These are phyloP conservation scores for Fragum whitleyi DNA, from an alignment of 2,888 invertebrate species.

Conservation along the genomic window DNA sequence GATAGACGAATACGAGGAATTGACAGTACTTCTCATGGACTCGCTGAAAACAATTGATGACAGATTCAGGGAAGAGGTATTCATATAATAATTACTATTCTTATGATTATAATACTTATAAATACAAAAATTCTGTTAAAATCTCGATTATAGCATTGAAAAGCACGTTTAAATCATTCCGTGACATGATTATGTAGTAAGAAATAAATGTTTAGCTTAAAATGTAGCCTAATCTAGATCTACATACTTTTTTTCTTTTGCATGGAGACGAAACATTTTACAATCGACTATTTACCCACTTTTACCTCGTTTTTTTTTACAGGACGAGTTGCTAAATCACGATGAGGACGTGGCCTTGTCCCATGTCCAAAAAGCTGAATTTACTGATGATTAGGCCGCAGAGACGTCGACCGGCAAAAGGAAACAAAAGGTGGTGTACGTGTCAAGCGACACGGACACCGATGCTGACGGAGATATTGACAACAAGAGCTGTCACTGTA, in stretches of 20 bases:
- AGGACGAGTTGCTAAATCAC: neutral
- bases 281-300: neutral
- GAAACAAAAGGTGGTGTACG: too few species aligned
- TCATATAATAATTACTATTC: neutral
- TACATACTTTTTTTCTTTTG: slow-evolving; percentile 1
- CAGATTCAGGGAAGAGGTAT: slow-evolving; percentile 1
- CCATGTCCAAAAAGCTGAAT: neutral
- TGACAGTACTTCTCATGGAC: slow-evolving; percentile 7
- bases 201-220: too few species aligned
- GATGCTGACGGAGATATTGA: neutral
- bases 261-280: neutral
- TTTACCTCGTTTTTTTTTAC: neutral
- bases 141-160: neutral
- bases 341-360: slow-evolving; percentile 1
- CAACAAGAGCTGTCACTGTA: too few species aligned
- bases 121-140: neutral
- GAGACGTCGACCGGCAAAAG: neutral
- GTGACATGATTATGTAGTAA: too few species aligned
- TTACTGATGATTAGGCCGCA: slow-evolving; percentile 8
- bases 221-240: neutral
- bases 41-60: neutral
- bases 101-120: neutral
- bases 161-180: too few species aligned
- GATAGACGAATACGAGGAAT: neutral
- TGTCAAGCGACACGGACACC: neutral